Evolutionary conservation across 2,797 vertebrate species (phyloP).

Genomic region (Paratrypauchen microcephalus): DNA sequence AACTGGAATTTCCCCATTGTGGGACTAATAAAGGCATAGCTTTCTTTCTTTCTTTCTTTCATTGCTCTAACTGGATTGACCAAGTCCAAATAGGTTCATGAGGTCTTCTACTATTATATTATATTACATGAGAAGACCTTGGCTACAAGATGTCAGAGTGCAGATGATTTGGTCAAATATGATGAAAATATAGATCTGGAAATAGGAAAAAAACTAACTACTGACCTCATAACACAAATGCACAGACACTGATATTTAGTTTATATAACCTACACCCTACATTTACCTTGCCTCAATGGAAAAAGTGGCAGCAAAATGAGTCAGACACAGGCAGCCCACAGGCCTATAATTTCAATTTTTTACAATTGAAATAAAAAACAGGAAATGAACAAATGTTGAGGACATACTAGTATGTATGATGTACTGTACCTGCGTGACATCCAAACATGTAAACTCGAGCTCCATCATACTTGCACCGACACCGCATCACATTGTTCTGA

Average conservation of each 20-base stretch:
- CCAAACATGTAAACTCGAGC: constrained; percentile 88
- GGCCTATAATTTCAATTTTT: not conserved
- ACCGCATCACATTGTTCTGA: constrained; percentile 92
- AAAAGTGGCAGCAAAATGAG: not conserved
- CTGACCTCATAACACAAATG: not conserved
- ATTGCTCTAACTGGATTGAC: not conserved
- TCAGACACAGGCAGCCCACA: not conserved
- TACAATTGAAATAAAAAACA: not conserved
- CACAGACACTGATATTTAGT: not conserved
- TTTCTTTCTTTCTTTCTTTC: too few relatives aligned
- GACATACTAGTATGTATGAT: not conserved
- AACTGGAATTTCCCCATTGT: too few relatives aligned
- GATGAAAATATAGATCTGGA: not conserved
- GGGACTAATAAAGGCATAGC: too few relatives aligned
- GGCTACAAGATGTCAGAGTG: too few relatives aligned
- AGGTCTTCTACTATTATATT: too few relatives aligned
- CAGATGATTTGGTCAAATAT: too few relatives aligned
- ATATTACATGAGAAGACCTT: not conserved
- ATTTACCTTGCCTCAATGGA: not conserved
- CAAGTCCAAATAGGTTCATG: too few relatives aligned
- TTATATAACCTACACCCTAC: not conserved
- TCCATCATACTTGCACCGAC: constrained; percentile 93
- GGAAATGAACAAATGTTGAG: not conserved
- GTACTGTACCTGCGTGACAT: constrained; percentile 87
- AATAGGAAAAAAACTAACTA: not conserved